phyloP scores from a whole-genome alignment of 2,797 vertebrate species.

The Bryconaethiops microstoma region DNA sequence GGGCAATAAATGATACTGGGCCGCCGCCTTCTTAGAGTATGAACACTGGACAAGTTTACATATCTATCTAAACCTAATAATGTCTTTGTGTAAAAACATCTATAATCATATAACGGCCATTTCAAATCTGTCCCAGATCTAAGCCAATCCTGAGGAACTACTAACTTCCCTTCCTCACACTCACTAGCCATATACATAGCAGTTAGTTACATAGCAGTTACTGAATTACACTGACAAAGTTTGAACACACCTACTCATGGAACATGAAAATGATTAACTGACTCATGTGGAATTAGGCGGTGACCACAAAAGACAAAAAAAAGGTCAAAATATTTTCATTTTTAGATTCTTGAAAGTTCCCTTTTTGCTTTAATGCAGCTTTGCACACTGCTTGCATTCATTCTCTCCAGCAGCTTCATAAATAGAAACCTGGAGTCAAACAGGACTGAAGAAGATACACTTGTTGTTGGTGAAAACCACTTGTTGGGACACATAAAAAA shows the following conservation, averaged over 20 bases:
- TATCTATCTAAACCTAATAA: not conserved
- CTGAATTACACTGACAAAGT: not conserved
- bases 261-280: not conserved
- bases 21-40: not conserved
- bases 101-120: not conserved
- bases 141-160: not conserved
- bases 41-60: not conserved
- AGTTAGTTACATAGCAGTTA: not conserved
- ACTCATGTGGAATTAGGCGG: not conserved
- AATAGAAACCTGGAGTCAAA: not conserved
- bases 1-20: slow-evolving; percentile 26
- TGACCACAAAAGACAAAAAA: not conserved
- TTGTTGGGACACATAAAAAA: no score
- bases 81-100: not conserved
- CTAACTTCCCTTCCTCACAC: not conserved
- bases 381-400: not conserved
- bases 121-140: not conserved
- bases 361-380: not conserved
- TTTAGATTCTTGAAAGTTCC: no score
- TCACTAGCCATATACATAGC: not conserved
- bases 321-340: no score
- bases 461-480: no score
- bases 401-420: not conserved
- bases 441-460: not conserved
- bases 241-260: not conserved